These are phyloP conservation scores for Ichneumon xanthorius DNA, from an alignment of 2,888 invertebrate genomes.

Conservation along the genomic window DNA sequence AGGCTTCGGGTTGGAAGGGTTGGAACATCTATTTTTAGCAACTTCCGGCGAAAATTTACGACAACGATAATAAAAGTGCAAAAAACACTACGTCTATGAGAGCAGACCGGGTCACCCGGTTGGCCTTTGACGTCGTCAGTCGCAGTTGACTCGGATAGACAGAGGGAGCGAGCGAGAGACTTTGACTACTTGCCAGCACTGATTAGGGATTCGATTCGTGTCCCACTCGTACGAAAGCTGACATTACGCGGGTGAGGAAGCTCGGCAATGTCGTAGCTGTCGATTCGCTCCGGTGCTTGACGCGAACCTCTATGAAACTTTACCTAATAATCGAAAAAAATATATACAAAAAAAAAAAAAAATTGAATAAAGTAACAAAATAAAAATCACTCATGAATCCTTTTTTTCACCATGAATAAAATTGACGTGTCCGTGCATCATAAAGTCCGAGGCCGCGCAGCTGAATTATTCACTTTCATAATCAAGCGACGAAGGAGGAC, in stretches of 20 bases:
- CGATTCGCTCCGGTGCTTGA: slow-evolving; percentile 1
- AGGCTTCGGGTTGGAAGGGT: no score
- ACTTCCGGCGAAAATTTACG: no score
- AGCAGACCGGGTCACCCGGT: slow-evolving; percentile 59
- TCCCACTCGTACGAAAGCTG: slow-evolving; percentile 45
- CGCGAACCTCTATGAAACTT: neutral
- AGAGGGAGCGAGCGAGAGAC: slow-evolving; percentile 22
- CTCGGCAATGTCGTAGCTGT: slow-evolving; percentile 39
- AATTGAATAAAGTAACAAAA: neutral
- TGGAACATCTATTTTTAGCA: no score
- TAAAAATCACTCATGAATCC: neutral
- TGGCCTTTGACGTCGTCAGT: slow-evolving; percentile 65
- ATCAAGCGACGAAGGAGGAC: neutral
- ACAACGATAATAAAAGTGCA: neutral
- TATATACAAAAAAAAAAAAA: neutral
- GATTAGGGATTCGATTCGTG: slow-evolving; percentile 62
- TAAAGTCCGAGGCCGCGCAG: neutral
- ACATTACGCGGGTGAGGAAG: slow-evolving; percentile 36
- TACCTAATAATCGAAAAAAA: neutral
- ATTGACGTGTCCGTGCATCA: neutral
- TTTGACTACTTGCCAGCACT: slow-evolving; percentile 67
- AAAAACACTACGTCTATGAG: slow-evolving; percentile 14
- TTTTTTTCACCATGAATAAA: neutral
- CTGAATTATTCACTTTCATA: slow-evolving; percentile 1
- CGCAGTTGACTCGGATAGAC: slow-evolving; percentile 44